Conservation (phyloP, 2,113 vertebrate genomes). For the Girardinichthys multiradiatus region DNA sequence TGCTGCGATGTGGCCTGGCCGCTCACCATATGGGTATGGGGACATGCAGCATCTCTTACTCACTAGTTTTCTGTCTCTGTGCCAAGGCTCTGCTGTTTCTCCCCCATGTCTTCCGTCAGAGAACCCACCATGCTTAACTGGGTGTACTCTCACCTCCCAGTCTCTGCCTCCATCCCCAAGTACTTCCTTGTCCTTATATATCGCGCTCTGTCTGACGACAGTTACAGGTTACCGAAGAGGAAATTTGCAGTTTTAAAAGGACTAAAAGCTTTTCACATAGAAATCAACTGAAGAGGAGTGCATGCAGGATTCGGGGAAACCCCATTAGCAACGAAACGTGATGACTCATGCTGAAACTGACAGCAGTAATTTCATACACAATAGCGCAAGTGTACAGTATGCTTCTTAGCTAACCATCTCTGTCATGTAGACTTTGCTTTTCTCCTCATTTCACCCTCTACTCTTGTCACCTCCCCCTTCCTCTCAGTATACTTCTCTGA, state of each 20-base stretch:
- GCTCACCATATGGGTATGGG: conserved; percentile 67
- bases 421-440: conserved; percentile 11
- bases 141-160: conserved; percentile 42
- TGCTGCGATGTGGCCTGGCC: conserved; percentile 37
- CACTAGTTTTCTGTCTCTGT: conserved; percentile 40
- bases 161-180: conserved; percentile 33
- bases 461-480: conserved; percentile 36
- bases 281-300: neutral
- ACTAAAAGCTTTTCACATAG: neutral
- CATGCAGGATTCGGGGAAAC: conserved; percentile 18
- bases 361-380: conserved; percentile 29
- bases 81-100: conserved; percentile 64
- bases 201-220: neutral
- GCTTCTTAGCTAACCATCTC: conserved; percentile 14
- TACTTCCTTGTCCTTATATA: conserved; percentile 26
- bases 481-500: conserved; percentile 24
- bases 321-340: conserved; percentile 10
- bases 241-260: conserved; percentile 1
- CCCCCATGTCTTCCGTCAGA: conserved; percentile 54
- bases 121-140: conserved; percentile 54
- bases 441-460: conserved; percentile 28
- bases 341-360: conserved; percentile 33
- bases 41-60: conserved; percentile 57
- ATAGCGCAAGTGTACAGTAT: neutral
- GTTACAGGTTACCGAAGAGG: neutral